Base-by-base conservation (phyloP, 2,888 invertebrate species). In the Drosophila greeni region DNA sequence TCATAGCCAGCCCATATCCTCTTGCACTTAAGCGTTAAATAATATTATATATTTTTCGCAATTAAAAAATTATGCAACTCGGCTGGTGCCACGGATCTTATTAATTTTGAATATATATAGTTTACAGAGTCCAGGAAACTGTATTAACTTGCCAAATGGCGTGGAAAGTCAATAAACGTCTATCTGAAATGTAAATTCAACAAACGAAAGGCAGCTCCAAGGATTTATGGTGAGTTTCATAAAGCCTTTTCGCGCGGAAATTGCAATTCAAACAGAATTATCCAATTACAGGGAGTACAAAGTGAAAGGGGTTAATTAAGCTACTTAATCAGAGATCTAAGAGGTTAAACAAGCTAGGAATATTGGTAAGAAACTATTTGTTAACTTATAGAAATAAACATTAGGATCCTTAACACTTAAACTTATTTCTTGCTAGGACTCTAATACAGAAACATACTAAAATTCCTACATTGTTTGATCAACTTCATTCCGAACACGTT, bases 131-230 rank as follows among this genome's bases (percentile, higher is more conserved):
- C 24, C 64, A 23, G 64, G 66, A 65, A 66, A 55, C 55, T 23
- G 29, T 47, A 65, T 65, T 66, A 65, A 65, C 66, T 55, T 66
- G 40, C 64, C 64, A 66, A 65, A 65, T 65, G 64, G 56, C 18
- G 66, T 55, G 64, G 64, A 65, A 65, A 65, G 55, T 55, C 66
- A 65, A 65, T 65, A 55, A 65, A 48, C 40, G 45, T 66, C 64
- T 55, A 65, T 61, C 62, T 36, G 61, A 42, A 49, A 51, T 51
- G 61, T 43, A 60, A 62, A 64, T 52, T 64, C 11, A 31, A 64
- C 65, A 64, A 62, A 36, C 42, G 58, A 40, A 40, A 11, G 34
- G 33, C 12, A 12, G 31, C 23, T 23, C 12, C 26, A 8, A 39
- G 55, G 23, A 37, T 56, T 56, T 56, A 56, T 33, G n/a, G 18